phyloP scores from a whole-genome alignment of 2,888 invertebrate genomes.

The Meteorus cinctellus region DNA sequence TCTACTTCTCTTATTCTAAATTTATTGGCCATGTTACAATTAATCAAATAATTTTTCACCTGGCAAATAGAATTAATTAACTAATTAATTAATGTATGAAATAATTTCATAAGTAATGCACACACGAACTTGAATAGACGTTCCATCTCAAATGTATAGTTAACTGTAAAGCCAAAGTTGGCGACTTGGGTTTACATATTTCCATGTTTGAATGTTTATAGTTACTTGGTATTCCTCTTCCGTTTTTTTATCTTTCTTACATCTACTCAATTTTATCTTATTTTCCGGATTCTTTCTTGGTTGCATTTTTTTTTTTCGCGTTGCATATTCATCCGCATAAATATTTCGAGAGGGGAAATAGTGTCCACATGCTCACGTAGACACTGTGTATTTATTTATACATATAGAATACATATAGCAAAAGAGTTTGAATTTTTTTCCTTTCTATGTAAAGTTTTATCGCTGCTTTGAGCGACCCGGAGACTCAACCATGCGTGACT shows the following conservation, averaged over 20 bases:
- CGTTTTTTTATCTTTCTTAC: conserved; percentile 31
- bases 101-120: conserved; percentile 48
- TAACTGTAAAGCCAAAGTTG: conserved; percentile 44
- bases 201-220: conserved; percentile 21
- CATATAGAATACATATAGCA: background rate
- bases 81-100: background rate
- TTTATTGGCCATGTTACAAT: background rate
- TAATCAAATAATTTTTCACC: conserved; percentile 32
- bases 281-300: background rate
- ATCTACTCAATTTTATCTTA: background rate
- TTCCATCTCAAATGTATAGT: conserved; percentile 62
- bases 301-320: background rate
- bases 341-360: conserved; percentile 5
- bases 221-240: conserved; percentile 25
- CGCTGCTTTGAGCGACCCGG: conserved; percentile 26
- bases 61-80: background rate
- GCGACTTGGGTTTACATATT: conserved; percentile 17
- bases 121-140: conserved; percentile 60
- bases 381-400: background rate
- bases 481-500: conserved; percentile 24
- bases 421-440: conserved; percentile 15
- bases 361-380: background rate
- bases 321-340: background rate
- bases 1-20: too few species aligned
- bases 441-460: conserved; percentile 12